Percentiles rank a stretch among this genome's conserved stretches.
phyloP scores from a whole-genome alignment of 1,140 invertebrate species.

The Acyrthosiphon pisum region DNA sequence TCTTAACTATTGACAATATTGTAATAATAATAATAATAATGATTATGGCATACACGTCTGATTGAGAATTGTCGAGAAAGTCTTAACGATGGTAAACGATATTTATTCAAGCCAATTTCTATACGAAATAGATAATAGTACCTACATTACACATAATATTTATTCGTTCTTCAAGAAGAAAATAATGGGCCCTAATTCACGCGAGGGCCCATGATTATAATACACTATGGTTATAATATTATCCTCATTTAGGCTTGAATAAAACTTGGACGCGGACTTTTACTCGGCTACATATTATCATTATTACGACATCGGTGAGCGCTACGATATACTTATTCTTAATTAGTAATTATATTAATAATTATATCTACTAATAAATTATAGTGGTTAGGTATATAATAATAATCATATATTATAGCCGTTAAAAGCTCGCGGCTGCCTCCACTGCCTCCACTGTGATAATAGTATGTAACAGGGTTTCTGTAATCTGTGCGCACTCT shows the following conservation, averaged over 20 bases:
- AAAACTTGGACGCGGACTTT: not conserved
- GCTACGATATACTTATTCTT: not conserved
- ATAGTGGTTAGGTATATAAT: not conserved
- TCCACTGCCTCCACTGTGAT: not conserved
- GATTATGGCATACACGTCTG: too few species aligned
- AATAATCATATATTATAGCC: not conserved
- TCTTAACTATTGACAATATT: too few species aligned
- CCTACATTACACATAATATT: too few species aligned
- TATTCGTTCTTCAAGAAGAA: too few species aligned
- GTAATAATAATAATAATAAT: too few species aligned
- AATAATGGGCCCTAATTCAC: too few species aligned
- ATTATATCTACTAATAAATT: not conserved
- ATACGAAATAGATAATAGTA: too few species aligned
- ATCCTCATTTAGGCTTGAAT: not conserved
- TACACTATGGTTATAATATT: too few species aligned
- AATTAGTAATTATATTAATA: constrained; percentile 1
- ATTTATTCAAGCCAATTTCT: too few species aligned
- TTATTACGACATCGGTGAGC: not conserved
- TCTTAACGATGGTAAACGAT: too few species aligned
- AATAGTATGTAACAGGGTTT: not conserved
- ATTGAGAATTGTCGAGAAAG: too few species aligned
- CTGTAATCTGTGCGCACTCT: not conserved
- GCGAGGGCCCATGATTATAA: too few species aligned
- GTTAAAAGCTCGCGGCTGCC: not conserved
- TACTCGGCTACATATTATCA: not conserved